phyloP scores from a whole-genome alignment of 2,888 invertebrate species.

The Ceraclea dissimilis region DNA sequence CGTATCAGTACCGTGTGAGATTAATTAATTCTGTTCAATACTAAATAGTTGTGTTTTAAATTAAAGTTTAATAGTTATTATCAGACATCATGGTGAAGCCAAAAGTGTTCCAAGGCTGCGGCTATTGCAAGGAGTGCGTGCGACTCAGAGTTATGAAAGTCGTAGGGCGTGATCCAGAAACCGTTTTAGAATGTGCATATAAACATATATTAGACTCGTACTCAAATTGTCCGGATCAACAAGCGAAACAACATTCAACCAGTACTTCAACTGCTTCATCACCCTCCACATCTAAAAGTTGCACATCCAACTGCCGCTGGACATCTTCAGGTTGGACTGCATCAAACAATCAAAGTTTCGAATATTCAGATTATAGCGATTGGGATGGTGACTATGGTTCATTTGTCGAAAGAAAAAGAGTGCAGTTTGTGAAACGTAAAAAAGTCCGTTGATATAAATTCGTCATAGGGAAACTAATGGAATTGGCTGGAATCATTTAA shows the following conservation, averaged over 20 bases:
- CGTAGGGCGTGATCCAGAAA: constrained; percentile 40
- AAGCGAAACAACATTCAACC: neutral
- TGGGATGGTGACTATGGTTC: constrained; percentile 9
- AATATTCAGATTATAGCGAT: constrained; percentile 15
- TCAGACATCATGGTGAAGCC: constrained; percentile 3
- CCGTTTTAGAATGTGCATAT: constrained; percentile 42
- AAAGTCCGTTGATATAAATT: constrained; percentile 13
- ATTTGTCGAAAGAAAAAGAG: constrained; percentile 17
- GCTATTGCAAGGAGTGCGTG: constrained; percentile 45
- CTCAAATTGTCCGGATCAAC: constrained; percentile 23
- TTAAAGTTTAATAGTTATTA: too few species aligned
- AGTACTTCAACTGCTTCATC: neutral
- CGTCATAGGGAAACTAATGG: too few species aligned
- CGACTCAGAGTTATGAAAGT: constrained; percentile 40
- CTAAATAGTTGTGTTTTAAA: too few species aligned
- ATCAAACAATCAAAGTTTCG: constrained; percentile 17
- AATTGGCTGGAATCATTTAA: too few species aligned
- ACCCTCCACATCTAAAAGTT: constrained; percentile 16
- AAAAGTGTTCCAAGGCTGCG: constrained; percentile 35
- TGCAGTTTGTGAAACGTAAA: constrained; percentile 22
- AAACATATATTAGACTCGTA: constrained; percentile 47
- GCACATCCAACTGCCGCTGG: constrained; percentile 23
- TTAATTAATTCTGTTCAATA: too few species aligned
- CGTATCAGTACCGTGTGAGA: too few species aligned
- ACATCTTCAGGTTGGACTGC: constrained; percentile 17